Percentiles rank a stretch among this genome's conserved stretches.
Evolutionary conservation across 2,888 invertebrate genomes (phyloP).

Genomic region (Chaetoderma sp.): DNA sequence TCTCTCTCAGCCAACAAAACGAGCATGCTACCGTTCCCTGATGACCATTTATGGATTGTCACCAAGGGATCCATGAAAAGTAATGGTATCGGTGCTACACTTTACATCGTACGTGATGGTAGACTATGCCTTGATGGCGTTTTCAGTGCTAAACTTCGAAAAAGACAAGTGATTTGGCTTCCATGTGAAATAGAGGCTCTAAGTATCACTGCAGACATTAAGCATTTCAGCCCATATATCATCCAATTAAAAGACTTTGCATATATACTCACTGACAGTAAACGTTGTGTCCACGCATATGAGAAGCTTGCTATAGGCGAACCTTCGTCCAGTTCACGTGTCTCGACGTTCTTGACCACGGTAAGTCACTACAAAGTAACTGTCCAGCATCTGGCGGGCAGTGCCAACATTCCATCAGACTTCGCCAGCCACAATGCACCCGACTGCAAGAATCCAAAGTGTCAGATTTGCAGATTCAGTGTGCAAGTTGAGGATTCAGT

Average conservation of each 20-base stretch:
- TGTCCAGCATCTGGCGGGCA: constrained; percentile 21
- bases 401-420: constrained; percentile 34
- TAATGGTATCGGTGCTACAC: too few species aligned
- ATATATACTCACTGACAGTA: constrained; percentile 40
- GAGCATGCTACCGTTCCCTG: too few species aligned
- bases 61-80: too few species aligned
- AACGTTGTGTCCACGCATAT: constrained; percentile 42
- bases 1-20: not conserved
- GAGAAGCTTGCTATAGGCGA: constrained; percentile 38
- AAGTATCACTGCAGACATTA: constrained; percentile 33
- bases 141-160: constrained; percentile 17
- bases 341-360: constrained; percentile 36
- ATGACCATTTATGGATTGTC: too few species aligned
- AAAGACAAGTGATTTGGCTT: constrained; percentile 38
- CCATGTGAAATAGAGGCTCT: constrained; percentile 48
- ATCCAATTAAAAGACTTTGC: constrained; percentile 34
- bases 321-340: constrained; percentile 36
- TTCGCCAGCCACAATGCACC: constrained; percentile 35
- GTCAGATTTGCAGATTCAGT: constrained; percentile 22
- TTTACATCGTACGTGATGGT: constrained; percentile 11
- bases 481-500: constrained; percentile 34
- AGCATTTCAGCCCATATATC: constrained; percentile 43
- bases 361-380: constrained; percentile 25
- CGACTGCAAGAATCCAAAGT: constrained; percentile 26
- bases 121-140: constrained; percentile 15